phyloP scores from a whole-genome alignment of 1,140 invertebrate species.

The Euschistus heros region DNA sequence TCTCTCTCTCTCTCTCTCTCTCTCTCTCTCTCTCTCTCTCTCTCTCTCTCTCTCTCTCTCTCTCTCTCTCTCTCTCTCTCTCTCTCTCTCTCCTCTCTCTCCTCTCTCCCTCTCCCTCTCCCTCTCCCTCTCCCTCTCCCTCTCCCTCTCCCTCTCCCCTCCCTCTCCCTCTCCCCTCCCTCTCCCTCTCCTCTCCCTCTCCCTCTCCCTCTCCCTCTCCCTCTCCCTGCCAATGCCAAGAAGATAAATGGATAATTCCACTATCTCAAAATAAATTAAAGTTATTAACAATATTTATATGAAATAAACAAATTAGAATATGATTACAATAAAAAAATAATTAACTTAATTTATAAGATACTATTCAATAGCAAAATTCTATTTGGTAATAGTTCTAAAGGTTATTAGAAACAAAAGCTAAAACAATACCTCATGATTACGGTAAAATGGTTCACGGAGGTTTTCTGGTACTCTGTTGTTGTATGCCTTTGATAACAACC shows the following conservation, averaged over 20 bases:
- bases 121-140: not conserved
- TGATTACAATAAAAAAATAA: not conserved
- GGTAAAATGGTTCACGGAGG: constrained; percentile 86
- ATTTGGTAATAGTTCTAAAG: not conserved
- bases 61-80: not conserved
- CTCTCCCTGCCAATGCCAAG: too few relatives aligned
- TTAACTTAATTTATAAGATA: not conserved
- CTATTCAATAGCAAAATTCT: too few relatives aligned
- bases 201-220: not conserved
- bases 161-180: not conserved
- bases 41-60: not conserved
- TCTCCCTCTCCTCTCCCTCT: not conserved
- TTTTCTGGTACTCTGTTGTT: constrained; percentile 91
- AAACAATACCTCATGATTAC: constrained; percentile 74
- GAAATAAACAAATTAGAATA: not conserved
- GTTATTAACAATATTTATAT: not conserved
- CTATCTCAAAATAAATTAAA: not conserved
- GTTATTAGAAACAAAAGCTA: not conserved
- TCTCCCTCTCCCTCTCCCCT: not conserved
- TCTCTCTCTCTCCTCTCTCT: not conserved
- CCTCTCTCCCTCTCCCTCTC: not conserved
- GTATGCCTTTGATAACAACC: constrained; percentile 93
- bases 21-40: not conserved
- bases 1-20: not conserved
- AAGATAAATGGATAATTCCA: too few relatives aligned